These are phyloP conservation scores for Aphelocoma coerulescens DNA, from an alignment of 2,113 vertebrate genomes.

Conservation along the genomic window DNA sequence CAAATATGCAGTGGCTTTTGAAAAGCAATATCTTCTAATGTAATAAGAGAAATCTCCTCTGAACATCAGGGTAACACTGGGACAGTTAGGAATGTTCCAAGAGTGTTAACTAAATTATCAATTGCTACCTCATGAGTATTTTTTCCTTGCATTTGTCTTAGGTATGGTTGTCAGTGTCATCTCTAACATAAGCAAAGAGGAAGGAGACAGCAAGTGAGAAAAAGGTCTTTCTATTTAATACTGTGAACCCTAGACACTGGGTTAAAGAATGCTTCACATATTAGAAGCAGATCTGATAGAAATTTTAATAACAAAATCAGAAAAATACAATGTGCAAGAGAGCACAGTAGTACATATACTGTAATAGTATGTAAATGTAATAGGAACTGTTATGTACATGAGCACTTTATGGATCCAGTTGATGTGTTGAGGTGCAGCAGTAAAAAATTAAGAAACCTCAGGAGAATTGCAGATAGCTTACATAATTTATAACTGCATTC, in stretches of 20 bases:
- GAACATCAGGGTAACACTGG: background rate
- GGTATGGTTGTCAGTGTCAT: background rate
- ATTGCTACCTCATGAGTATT: background rate
- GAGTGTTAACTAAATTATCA: background rate
- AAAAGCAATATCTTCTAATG: background rate
- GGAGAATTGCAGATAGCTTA: background rate
- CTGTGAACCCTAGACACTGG: background rate
- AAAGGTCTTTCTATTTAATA: background rate
- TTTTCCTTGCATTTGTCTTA: constrained; percentile 16
- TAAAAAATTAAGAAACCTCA: background rate
- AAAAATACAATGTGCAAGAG: background rate
- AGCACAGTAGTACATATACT: background rate
- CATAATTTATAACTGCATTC: constrained; percentile 8
- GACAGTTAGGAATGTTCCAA: background rate
- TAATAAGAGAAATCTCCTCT: background rate
- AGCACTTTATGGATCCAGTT: background rate
- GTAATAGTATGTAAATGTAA: background rate
- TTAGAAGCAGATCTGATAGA: background rate
- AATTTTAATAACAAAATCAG: background rate
- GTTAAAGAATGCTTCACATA: background rate
- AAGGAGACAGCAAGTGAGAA: background rate
- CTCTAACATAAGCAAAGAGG: background rate
- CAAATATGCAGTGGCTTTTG: background rate
- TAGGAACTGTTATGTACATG: background rate
- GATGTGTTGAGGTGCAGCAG: background rate